These are phyloP conservation scores for Eufriesea mexicana DNA, from an alignment of 1,140 invertebrate species.

Conservation along the genomic window DNA sequence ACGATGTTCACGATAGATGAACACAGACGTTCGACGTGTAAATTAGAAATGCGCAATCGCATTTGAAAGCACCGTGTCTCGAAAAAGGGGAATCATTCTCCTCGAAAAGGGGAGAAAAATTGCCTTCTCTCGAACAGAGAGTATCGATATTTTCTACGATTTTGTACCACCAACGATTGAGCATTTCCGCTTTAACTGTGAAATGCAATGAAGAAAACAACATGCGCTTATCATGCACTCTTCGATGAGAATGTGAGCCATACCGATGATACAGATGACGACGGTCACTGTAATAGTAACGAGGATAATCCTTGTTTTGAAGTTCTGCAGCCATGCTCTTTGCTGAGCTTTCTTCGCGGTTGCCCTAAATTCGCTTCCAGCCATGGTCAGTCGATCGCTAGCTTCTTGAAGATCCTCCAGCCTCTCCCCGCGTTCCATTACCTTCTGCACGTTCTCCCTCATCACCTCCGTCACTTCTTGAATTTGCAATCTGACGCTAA, in stretches of 20 bases:
- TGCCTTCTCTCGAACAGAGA: not conserved
- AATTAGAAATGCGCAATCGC: conserved; percentile 4
- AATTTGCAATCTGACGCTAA: conserved; percentile 82
- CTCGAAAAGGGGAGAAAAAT: not conserved
- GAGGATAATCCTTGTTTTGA: conserved; percentile 77
- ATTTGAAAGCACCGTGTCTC: too few relatives aligned
- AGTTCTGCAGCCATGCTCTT: conserved; percentile 83
- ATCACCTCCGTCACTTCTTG: conserved; percentile 84
- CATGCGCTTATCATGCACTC: conserved; percentile 16
- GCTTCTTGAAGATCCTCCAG: conserved; percentile 83
- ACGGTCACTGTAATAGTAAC: conserved; percentile 70
- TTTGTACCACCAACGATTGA: not conserved
- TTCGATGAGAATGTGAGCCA: not conserved
- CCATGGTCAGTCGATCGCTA: conserved; percentile 81
- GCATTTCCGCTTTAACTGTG: not conserved
- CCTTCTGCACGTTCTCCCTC: conserved; percentile 83
- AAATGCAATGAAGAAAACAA: not conserved
- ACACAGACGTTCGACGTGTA: not conserved
- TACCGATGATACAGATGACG: conserved; percentile 78
- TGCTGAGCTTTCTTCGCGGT: conserved; percentile 81
- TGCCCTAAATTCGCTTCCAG: conserved; percentile 82
- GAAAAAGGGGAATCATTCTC: not conserved
- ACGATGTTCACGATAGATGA: not conserved
- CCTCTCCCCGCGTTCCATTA: conserved; percentile 83
- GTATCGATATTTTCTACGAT: not conserved